phyloP scores from a whole-genome alignment of 2,797 vertebrate genomes.

The Sciaenops ocellatus region DNA sequence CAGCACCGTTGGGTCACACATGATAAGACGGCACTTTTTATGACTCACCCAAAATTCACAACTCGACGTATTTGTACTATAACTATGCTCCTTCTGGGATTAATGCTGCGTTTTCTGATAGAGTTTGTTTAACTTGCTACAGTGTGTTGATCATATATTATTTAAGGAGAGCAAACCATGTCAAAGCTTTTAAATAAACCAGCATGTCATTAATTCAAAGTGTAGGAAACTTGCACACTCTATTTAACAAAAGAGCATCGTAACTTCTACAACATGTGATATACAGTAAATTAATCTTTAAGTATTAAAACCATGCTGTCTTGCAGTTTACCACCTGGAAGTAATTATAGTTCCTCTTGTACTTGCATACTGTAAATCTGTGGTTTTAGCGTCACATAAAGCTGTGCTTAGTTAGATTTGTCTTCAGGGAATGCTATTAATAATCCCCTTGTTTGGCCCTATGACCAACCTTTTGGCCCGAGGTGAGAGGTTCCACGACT shows the following conservation, averaged over 20 bases:
- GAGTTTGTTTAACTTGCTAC: not conserved
- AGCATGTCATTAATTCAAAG: not conserved
- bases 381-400: slow-evolving; percentile 29
- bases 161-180: not conserved
- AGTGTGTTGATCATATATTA: not conserved
- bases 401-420: slow-evolving; percentile 30
- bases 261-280: not conserved
- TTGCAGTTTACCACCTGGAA: slow-evolving; percentile 1
- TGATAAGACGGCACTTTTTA: slow-evolving; percentile 17
- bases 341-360: slow-evolving; percentile 9
- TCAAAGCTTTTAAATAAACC: slow-evolving; percentile 1
- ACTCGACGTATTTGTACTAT: not conserved
- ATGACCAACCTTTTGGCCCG: slow-evolving; percentile 24
- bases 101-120: not conserved
- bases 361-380: slow-evolving; percentile 26
- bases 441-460: slow-evolving; percentile 51
- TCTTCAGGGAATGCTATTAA: slow-evolving; percentile 48
- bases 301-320: not conserved
- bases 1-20: slow-evolving; percentile 6
- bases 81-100: not conserved
- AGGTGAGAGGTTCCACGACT: slow-evolving; percentile 46
- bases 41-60: not conserved
- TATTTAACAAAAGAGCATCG: not conserved
- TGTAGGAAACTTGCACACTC: not conserved
- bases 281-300: not conserved